These are phyloP conservation scores for Caenorhabditis panamensis DNA, from an alignment of 2,888 invertebrate genomes.

Conservation along the genomic window DNA sequence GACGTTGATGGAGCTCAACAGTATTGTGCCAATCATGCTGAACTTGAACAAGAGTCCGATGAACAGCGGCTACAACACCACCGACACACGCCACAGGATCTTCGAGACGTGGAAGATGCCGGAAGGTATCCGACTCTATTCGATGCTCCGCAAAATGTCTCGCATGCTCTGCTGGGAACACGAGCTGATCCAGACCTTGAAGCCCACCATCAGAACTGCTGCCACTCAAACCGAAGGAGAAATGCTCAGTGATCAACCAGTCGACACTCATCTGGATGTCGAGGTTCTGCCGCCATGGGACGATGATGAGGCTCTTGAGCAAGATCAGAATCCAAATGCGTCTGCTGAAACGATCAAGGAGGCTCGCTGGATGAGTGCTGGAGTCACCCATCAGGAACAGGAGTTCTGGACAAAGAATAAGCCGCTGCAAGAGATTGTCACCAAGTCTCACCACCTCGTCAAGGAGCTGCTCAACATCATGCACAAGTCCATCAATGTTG, in stretches of 20 bases:
- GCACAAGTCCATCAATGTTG: slow-evolving; percentile 38
- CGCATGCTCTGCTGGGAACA: slow-evolving; percentile 66
- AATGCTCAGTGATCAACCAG: slow-evolving; percentile 24
- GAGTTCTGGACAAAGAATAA: slow-evolving; percentile 66
- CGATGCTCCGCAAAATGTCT: slow-evolving; percentile 53
- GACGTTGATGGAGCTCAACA: slow-evolving; percentile 54
- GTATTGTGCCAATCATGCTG: slow-evolving; percentile 57
- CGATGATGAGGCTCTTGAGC: not conserved
- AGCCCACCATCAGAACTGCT: slow-evolving; percentile 51
- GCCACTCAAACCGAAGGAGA: slow-evolving; percentile 66
- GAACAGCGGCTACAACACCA: slow-evolving; percentile 23
- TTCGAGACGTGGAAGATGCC: slow-evolving; percentile 64
- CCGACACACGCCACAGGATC: slow-evolving; percentile 47
- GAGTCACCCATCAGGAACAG: slow-evolving; percentile 59
- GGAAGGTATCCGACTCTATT: slow-evolving; percentile 58
- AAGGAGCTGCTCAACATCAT: slow-evolving; percentile 62
- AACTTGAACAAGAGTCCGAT: slow-evolving; percentile 49
- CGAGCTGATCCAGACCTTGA: slow-evolving; percentile 56
- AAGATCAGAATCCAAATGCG: slow-evolving; percentile 5
- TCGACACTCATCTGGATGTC: slow-evolving; percentile 22
- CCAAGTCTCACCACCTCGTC: slow-evolving; percentile 45
- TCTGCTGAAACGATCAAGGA: too few species aligned
- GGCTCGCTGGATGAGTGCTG: slow-evolving; percentile 42
- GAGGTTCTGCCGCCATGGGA: slow-evolving; percentile 46
- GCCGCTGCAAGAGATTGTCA: slow-evolving; percentile 40